A percentile compares a stretch with the other conserved stretches of the same genome.
These are phyloP conservation scores for Archocentrus centrarchus DNA, from an alignment of 2,113 vertebrate genomes.

Conservation along the genomic window DNA sequence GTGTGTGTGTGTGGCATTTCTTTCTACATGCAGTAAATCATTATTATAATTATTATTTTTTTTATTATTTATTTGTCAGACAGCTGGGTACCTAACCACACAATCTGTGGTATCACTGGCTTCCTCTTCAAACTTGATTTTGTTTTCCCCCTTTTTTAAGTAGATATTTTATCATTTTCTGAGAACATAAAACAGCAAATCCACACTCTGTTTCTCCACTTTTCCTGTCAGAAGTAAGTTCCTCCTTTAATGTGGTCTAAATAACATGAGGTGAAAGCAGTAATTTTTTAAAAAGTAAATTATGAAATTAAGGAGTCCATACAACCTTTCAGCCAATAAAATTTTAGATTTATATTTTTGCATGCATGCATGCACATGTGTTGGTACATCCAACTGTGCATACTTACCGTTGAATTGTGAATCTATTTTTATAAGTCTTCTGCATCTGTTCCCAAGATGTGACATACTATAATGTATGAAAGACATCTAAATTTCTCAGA, in stretches of 20 bases:
- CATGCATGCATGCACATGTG: no score
- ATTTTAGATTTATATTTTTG: neutral
- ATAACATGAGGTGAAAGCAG: no score
- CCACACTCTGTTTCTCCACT: no score
- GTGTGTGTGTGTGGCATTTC: neutral
- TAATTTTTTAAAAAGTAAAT: no score
- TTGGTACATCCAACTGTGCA: neutral
- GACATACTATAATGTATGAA: no score
- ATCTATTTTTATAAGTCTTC: neutral
- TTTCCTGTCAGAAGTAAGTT: no score
- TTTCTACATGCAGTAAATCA: neutral
- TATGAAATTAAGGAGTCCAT: neutral
- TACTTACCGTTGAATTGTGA: neutral
- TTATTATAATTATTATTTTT: neutral
- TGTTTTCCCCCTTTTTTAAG: no score
- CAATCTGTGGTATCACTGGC: constrained; percentile 4
- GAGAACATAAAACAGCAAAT: no score
- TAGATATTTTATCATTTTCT: no score
- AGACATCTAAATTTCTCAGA: no score
- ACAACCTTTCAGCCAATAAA: neutral
- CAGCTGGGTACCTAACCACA: neutral
- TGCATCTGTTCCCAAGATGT: neutral
- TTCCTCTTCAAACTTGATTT: neutral
- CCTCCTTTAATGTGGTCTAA: no score
- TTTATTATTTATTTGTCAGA: neutral